These are phyloP conservation scores for Trichopria drosophilae DNA, from an alignment of 2,888 invertebrate species.

Conservation along the genomic window DNA sequence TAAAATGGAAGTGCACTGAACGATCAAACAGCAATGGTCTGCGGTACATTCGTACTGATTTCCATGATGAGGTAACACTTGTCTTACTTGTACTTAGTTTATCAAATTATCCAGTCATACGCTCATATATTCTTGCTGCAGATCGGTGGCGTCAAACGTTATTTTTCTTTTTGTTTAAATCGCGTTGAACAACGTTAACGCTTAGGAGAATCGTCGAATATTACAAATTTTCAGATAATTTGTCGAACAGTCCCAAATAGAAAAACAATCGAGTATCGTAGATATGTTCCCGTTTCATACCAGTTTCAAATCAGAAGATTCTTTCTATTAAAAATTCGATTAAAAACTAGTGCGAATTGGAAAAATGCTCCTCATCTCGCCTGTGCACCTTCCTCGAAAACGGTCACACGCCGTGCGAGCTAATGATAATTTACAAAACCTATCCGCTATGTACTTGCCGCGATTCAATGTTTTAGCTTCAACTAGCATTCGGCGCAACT, in stretches of 20 bases:
- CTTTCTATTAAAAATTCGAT: slow-evolving; percentile 33
- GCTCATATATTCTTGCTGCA: slow-evolving; percentile 57
- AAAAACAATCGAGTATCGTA: slow-evolving; percentile 24
- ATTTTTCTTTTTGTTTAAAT: slow-evolving; percentile 40
- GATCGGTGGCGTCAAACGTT: slow-evolving; percentile 47
- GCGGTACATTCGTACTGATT: slow-evolving; percentile 49
- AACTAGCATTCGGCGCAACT: no score
- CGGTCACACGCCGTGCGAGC: slow-evolving; percentile 23
- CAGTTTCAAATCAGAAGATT: neutral
- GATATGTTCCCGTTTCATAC: neutral
- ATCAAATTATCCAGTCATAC: slow-evolving; percentile 60
- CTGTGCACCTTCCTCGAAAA: slow-evolving; percentile 26
- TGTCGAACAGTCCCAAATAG: slow-evolving; percentile 51
- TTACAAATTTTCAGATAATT: slow-evolving; percentile 46
- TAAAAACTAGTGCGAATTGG: slow-evolving; percentile 35
- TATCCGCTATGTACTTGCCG: no score
- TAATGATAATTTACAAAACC: slow-evolving; percentile 31
- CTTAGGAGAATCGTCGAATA: slow-evolving; percentile 50
- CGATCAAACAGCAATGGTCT: slow-evolving; percentile 48
- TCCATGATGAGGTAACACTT: slow-evolving; percentile 60
- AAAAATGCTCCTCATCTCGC: slow-evolving; percentile 40
- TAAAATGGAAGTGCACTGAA: slow-evolving; percentile 49
- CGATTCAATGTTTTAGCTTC: no score
- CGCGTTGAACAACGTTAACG: slow-evolving; percentile 49
- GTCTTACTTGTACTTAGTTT: slow-evolving; percentile 60